Evolutionary conservation across 2,888 invertebrate species (phyloP).

Genomic region (Euzetes globulus): DNA sequence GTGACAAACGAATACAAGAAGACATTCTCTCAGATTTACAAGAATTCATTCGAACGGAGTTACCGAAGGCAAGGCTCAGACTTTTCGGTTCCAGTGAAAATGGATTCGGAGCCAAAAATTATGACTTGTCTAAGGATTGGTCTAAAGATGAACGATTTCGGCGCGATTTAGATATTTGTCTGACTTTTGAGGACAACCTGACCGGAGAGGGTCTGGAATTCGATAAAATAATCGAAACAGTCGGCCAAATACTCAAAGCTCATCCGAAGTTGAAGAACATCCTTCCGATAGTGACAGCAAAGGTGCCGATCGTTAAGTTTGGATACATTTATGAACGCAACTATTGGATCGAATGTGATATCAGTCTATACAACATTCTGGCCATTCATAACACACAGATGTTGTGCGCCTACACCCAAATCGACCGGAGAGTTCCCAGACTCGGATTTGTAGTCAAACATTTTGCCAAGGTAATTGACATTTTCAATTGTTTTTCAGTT

Average conservation of each 20-base stretch:
- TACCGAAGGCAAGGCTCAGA: constrained; percentile 48
- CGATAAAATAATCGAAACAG: constrained; percentile 46
- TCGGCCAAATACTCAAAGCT: constrained; percentile 47
- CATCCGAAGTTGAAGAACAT: constrained; percentile 48
- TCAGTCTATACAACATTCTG: constrained; percentile 56
- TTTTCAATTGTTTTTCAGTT: constrained; percentile 23
- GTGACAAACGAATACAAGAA: constrained; percentile 43
- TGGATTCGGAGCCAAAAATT: too few relatives aligned
- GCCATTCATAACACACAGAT: constrained; percentile 55
- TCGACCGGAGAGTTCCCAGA: constrained; percentile 52
- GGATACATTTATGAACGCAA: constrained; percentile 48
- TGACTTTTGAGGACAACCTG: constrained; percentile 50
- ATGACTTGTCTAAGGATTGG: too few relatives aligned
- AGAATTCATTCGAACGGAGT: constrained; percentile 44
- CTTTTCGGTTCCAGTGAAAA: constrained; percentile 57
- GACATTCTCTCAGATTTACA: constrained; percentile 47
- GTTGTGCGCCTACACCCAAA: constrained; percentile 51
- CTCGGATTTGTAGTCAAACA: constrained; percentile 54
- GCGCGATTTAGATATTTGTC: constrained; percentile 57
- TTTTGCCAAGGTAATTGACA: constrained; percentile 52
- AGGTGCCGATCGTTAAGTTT: constrained; percentile 59
- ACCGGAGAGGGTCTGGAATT: constrained; percentile 47
- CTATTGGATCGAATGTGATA: constrained; percentile 54
- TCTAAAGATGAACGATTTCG: too few relatives aligned
- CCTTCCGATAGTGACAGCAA: constrained; percentile 53